A percentile compares a stretch with the other conserved stretches of the same genome.
Conservation (phyloP, 2,797 vertebrate genomes). For the Trematomus bernacchii region DNA sequence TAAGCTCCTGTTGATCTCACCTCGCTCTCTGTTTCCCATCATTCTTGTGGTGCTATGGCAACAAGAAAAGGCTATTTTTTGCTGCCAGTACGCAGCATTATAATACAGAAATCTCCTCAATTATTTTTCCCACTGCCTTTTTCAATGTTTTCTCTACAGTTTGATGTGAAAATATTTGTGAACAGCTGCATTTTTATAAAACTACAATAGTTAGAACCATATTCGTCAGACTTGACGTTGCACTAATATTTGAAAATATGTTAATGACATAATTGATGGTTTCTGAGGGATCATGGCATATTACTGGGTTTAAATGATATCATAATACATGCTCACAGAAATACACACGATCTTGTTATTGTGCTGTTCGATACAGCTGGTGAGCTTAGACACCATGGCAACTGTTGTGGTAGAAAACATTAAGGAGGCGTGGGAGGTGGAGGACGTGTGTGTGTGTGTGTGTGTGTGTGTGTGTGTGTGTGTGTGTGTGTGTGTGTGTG, state of each 20-base stretch:
- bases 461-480: neutral
- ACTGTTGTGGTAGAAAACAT: constrained; percentile 73
- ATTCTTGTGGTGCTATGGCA: constrained; percentile 60
- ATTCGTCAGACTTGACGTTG: neutral
- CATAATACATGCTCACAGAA: constrained; percentile 37
- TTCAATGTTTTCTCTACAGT: constrained; percentile 21
- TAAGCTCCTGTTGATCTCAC: constrained; percentile 8
- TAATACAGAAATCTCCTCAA: constrained; percentile 28
- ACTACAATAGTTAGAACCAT: neutral
- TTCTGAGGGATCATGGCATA: neutral
- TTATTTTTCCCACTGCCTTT: constrained; percentile 25
- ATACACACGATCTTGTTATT: constrained; percentile 59
- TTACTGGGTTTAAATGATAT: neutral
- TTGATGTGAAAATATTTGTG: constrained; percentile 15
- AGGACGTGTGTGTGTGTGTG: constrained; percentile 27
- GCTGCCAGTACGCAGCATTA: constrained; percentile 18
- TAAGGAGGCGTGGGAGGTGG: constrained; percentile 66
- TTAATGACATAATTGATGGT: neutral
- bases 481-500: too few relatives aligned
- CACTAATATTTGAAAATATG: neutral
- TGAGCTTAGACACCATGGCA: constrained; percentile 71
- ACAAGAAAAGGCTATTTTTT: constrained; percentile 49
- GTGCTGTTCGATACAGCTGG: constrained; percentile 63
- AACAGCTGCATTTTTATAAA: neutral
- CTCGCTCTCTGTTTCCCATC: constrained; percentile 23